Evolutionary conservation across 1,140 invertebrate genomes (phyloP).

Genomic region (Steinernema khuongi): DNA sequence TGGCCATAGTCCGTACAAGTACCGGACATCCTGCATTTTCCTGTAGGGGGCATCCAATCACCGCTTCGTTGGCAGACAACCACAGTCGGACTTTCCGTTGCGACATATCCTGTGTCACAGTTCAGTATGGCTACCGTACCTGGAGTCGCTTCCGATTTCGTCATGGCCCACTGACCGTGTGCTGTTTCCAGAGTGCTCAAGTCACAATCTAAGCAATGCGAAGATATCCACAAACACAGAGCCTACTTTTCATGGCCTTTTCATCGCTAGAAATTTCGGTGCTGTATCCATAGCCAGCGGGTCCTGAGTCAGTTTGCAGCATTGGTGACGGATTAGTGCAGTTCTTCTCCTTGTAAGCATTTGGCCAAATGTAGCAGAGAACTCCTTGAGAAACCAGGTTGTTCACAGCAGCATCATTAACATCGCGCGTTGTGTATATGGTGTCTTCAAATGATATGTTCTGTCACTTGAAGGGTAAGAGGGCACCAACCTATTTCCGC

Average conservation of each 20-base stretch:
- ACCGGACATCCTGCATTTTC: slow-evolving; percentile 15
- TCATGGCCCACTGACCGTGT: slow-evolving; percentile 19
- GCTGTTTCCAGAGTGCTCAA: not conserved
- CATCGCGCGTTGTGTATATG: not conserved
- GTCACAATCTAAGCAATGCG: not conserved
- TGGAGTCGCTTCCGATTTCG: not conserved
- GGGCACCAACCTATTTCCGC: slow-evolving; percentile 15
- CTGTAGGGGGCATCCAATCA: not conserved
- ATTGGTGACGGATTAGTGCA: not conserved
- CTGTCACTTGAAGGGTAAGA: not conserved
- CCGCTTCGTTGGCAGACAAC: slow-evolving; percentile 17
- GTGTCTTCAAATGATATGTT: not conserved
- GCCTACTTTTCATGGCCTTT: not conserved
- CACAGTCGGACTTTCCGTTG: not conserved
- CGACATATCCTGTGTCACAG: slow-evolving; percentile 15
- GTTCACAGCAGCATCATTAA: not conserved
- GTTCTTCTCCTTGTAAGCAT: not conserved
- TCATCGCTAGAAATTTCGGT: slow-evolving; percentile 2
- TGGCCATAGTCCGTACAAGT: not conserved
- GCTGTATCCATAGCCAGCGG: not conserved
- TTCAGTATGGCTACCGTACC: slow-evolving; percentile 20
- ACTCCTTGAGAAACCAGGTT: not conserved
- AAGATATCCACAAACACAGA: not conserved
- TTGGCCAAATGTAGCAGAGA: not conserved
- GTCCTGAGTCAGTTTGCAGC: not conserved